Conservation (phyloP, 1,140 invertebrate species). For the Drosophila carrolli region DNA sequence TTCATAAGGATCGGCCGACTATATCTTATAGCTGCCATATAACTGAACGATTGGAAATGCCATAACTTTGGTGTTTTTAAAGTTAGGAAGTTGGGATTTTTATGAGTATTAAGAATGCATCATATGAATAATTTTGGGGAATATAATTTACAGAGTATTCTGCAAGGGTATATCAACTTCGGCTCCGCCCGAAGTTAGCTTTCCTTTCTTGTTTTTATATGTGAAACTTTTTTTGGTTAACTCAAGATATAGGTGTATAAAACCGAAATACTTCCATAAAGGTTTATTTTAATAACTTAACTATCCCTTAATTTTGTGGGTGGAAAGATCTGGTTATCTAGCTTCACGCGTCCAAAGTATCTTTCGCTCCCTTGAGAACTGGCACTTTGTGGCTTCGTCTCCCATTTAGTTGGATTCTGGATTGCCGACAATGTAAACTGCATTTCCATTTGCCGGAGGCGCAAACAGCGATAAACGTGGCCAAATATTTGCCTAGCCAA, state of each 20-base stretch:
- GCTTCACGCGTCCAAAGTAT: neutral
- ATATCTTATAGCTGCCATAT: too few species aligned
- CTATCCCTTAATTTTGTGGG: neutral
- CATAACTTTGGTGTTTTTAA: too few species aligned
- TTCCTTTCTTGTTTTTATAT: too few species aligned
- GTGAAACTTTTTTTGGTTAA: neutral
- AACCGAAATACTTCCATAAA: neutral
- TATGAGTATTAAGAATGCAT: too few species aligned
- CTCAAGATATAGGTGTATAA: neutral
- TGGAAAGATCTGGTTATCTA: neutral
- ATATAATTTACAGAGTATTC: too few species aligned
- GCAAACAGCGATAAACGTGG: conserved; percentile 48
- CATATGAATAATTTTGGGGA: too few species aligned
- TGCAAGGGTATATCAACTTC: too few species aligned
- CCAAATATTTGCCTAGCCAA: conserved; percentile 52
- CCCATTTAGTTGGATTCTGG: conserved; percentile 22
- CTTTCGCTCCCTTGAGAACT: conserved; percentile 3
- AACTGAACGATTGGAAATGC: too few species aligned
- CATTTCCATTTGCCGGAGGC: conserved; percentile 19
- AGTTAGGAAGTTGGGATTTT: too few species aligned
- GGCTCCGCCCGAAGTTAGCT: too few species aligned
- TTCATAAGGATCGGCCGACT: too few species aligned
- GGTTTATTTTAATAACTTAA: neutral
- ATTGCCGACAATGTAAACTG: conserved; percentile 22
- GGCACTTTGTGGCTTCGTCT: conserved; percentile 23